Evolutionary conservation across 2,888 invertebrate species (phyloP).

Genomic region (Hypercompe scribonia): DNA sequence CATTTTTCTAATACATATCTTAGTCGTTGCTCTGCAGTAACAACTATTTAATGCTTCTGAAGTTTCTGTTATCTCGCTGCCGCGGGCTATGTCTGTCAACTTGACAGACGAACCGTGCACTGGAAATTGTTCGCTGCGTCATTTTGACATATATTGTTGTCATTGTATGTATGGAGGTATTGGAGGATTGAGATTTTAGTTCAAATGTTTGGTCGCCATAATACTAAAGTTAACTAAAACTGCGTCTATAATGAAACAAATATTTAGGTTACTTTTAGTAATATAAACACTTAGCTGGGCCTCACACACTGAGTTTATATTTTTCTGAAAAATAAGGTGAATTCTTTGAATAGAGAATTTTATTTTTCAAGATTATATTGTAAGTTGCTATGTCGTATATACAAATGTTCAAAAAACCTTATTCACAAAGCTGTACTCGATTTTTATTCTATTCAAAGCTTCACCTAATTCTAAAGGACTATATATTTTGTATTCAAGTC

Average conservation of each 20-base stretch:
- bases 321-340: neutral
- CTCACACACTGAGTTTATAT: fast-evolving
- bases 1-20: slow-evolving; percentile 22
- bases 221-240: neutral
- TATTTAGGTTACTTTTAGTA: neutral
- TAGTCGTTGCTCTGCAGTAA: slow-evolving; percentile 5
- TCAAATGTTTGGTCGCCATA: neutral
- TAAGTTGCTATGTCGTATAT: neutral
- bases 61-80: slow-evolving; percentile 44
- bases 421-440: neutral
- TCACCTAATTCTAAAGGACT: neutral
- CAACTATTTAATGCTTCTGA: slow-evolving; percentile 30
- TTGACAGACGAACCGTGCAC: slow-evolving; percentile 40
- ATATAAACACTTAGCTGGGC: neutral
- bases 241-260: neutral
- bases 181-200: slow-evolving; percentile 11
- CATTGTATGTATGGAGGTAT: slow-evolving; percentile 9
- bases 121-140: slow-evolving; percentile 20
- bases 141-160: slow-evolving; percentile 20
- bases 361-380: neutral
- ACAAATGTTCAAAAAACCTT: neutral
- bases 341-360: neutral
- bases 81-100: slow-evolving; percentile 47
- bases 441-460: neutral
- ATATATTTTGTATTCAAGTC: neutral